Evolutionary conservation across 2,797 vertebrate genomes (phyloP), one percentile per base, ranked within the genome.

Genomic region (Buphagus erythrorhynchus): DNA sequence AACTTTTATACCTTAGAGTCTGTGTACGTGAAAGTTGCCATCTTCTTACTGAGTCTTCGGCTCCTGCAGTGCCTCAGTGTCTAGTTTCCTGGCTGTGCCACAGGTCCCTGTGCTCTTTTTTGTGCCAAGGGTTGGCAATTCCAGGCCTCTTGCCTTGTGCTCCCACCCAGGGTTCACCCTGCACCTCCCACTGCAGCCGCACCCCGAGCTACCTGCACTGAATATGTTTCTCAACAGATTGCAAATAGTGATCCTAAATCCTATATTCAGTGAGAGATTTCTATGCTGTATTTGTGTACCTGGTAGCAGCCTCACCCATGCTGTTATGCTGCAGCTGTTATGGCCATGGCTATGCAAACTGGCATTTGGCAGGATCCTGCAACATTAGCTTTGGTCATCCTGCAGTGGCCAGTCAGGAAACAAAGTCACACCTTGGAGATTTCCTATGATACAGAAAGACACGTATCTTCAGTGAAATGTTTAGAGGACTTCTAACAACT

Each of bases 171-270:
- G 22, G 12, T 8, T 31, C 54, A 46, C 4, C 17, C 33, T 54
- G 18, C 18, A 36, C 10, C 8, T 67, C 14, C 5, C 25, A 38
- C 31, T 35, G 25, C 26, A 54, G 18, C 69, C 48, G 26, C 16
- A 52, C 2, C 3, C 26, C 0, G 0, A 54, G 15, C 6, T 62
- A 24, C 13, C 16, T 28, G 19, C 9, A 12, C 2, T 17, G 16
- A 22, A 14, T 48, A 13, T 10, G 11, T 29, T 55, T 20, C 22
- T 49, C 22, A 25, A 29, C 13, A 75, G 13, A 28, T 36, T 48
- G 17, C 10, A 81, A 66, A 48, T 7, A 24, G 4, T 42, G 36
- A 43, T 46, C 10, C 9, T 75, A 49, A 49, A 42, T 68, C 13
- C 6, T 51, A 2, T 1, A 1, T 59, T 55, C 61, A 12, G 16